These are phyloP conservation scores for Mola mola DNA, from an alignment of 2,113 vertebrate genomes.

Conservation along the genomic window DNA sequence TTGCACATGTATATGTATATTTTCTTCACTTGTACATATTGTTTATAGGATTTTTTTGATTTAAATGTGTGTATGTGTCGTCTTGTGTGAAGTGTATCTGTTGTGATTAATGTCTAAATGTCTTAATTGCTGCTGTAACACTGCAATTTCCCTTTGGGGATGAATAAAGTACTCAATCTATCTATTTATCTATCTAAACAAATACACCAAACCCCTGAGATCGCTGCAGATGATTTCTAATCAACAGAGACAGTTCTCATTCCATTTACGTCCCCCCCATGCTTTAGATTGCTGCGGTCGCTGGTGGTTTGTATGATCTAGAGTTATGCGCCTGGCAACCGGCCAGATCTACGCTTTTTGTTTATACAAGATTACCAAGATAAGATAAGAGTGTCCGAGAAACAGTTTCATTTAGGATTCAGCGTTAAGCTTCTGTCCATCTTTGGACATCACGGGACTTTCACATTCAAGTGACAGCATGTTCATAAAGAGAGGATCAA, in stretches of 20 bases:
- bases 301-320: slow-evolving; percentile 26
- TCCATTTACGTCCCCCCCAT: slow-evolving; percentile 37
- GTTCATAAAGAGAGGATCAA: slow-evolving; percentile 7
- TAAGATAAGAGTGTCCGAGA: not conserved
- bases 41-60: no score
- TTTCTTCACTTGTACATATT: no score
- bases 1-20: no score
- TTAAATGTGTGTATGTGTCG: no score
- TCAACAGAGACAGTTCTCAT: slow-evolving; percentile 30
- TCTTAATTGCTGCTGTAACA: no score
- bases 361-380: slow-evolving; percentile 27
- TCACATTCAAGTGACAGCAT: not conserved
- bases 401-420: not conserved
- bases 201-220: slow-evolving; percentile 33
- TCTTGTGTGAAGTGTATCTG: no score
- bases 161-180: no score
- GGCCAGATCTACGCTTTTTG: slow-evolving; percentile 19
- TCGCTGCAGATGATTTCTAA: slow-evolving; percentile 36
- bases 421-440: not conserved
- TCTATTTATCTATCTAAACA: no score
- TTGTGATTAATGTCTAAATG: no score
- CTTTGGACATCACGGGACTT: not conserved
- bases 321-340: slow-evolving; percentile 30
- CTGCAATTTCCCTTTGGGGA: no score
- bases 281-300: slow-evolving; percentile 8